phyloP scores from a whole-genome alignment of 1,140 invertebrate genomes.

The Pseudomyrmex sp. region DNA sequence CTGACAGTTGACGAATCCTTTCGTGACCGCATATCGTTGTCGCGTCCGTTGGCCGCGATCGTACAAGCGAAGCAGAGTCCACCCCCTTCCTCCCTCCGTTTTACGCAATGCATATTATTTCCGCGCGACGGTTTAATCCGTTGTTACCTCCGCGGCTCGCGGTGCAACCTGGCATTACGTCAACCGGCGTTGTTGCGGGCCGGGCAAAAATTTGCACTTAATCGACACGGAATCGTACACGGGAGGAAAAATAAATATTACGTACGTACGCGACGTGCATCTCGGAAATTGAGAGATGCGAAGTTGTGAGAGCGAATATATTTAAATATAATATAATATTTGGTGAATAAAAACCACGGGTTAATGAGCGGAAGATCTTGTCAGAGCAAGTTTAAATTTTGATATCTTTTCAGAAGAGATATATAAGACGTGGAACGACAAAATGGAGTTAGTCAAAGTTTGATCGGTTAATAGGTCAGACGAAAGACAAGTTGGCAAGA shows the following conservation, averaged over 20 bases:
- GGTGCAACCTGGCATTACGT: not conserved
- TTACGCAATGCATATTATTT: slow-evolving; percentile 38
- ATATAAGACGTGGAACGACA: not conserved
- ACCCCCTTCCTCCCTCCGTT: not conserved
- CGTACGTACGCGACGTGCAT: no score
- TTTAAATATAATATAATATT: no score
- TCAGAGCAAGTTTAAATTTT: no score
- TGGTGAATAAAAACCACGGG: no score
- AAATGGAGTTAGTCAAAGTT: not conserved
- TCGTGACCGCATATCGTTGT: slow-evolving; percentile 24
- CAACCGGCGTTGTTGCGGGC: not conserved
- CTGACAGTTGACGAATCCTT: slow-evolving; percentile 45
- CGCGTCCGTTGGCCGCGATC: slow-evolving; percentile 17
- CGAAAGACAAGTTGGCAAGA: no score
- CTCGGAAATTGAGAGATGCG: no score
- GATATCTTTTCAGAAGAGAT: no score
- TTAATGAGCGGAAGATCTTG: no score
- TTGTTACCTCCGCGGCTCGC: not conserved
- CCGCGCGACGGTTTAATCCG: not conserved
- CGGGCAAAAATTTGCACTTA: not conserved
- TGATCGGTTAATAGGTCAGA: not conserved
- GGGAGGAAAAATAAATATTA: no score
- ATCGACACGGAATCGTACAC: not conserved
- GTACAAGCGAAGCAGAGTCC: slow-evolving; percentile 9
- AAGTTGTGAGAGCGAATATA: no score